Conservation (phyloP, 2,888 invertebrate species). For the Galeopsomyia nigrocyanea region DNA sequence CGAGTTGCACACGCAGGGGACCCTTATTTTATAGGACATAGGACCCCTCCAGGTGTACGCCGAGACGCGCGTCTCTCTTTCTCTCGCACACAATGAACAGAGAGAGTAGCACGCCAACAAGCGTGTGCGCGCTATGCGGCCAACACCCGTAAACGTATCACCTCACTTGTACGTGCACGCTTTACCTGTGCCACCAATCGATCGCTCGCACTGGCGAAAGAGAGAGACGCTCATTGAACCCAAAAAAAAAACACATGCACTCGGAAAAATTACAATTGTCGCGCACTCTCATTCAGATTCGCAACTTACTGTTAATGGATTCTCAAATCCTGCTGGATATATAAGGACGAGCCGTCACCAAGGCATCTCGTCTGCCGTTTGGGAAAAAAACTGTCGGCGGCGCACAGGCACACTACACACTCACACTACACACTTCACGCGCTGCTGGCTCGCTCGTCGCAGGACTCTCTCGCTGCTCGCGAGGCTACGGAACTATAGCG, state of each 20-base stretch:
- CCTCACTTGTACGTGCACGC: not conserved
- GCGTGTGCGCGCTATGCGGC: constrained; percentile 8
- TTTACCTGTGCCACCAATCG: not conserved
- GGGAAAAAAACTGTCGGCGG: too few relatives aligned
- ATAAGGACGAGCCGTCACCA: constrained; percentile 18
- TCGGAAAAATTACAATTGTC: not conserved
- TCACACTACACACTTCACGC: not conserved
- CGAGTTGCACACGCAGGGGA: constrained; percentile 11
- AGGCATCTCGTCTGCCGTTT: constrained; percentile 18
- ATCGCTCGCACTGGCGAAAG: not conserved
- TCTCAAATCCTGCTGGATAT: too few relatives aligned
- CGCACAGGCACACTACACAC: not conserved
- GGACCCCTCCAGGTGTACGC: too few relatives aligned
- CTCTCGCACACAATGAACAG: too few relatives aligned
- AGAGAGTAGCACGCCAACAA: too few relatives aligned
- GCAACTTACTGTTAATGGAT: not conserved
- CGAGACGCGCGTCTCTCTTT: too few relatives aligned
- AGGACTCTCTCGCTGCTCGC: too few relatives aligned
- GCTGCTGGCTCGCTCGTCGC: constrained; percentile 4
- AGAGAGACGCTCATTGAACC: too few relatives aligned
- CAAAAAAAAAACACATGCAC: too few relatives aligned
- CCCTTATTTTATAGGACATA: too few relatives aligned
- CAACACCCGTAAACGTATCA: constrained; percentile 31
- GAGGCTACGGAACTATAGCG: not conserved
- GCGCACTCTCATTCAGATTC: not conserved